Conservation (phyloP, 2,888 invertebrate genomes). For the Clostera curtula region DNA sequence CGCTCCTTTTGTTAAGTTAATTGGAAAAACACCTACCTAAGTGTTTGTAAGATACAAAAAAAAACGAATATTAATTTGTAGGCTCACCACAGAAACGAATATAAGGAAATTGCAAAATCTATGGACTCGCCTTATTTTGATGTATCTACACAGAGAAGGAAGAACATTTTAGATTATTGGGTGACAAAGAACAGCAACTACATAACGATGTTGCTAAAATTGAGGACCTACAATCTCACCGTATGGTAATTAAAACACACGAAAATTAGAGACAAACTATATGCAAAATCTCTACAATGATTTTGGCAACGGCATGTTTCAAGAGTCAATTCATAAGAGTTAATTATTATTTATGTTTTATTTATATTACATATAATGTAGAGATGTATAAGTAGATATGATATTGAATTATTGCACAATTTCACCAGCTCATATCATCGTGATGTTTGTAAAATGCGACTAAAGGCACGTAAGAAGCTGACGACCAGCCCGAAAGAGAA, state of each 20-base stretch:
- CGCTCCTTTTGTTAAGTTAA: too few species aligned
- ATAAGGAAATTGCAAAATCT: slow-evolving; percentile 37
- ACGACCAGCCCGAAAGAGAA: too few species aligned
- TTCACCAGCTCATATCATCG: too few species aligned
- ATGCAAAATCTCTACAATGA: background rate
- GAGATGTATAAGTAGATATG: too few species aligned
- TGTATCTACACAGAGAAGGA: slow-evolving; percentile 34
- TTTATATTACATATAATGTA: too few species aligned
- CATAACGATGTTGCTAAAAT: slow-evolving; percentile 31
- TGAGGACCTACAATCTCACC: slow-evolving; percentile 39
- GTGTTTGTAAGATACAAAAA: too few species aligned
- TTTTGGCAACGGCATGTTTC: background rate
- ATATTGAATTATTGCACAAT: too few species aligned
- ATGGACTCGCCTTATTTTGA: slow-evolving; percentile 50
- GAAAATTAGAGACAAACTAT: background rate
- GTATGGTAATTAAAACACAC: slow-evolving; percentile 33
- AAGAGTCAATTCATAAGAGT: too few species aligned
- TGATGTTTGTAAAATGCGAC: too few species aligned
- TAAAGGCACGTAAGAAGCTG: too few species aligned
- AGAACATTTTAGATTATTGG: slow-evolving; percentile 38
- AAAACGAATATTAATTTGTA: slow-evolving; percentile 15
- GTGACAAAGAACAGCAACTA: slow-evolving; percentile 33
- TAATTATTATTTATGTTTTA: too few species aligned
- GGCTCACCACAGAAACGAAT: slow-evolving; percentile 36
- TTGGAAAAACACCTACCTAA: too few species aligned